A percentile compares a stretch with the other conserved stretches of the same genome.
Conservation (phyloP, 2,797 vertebrate genomes). For the Peromyscus melanophrys region DNA sequence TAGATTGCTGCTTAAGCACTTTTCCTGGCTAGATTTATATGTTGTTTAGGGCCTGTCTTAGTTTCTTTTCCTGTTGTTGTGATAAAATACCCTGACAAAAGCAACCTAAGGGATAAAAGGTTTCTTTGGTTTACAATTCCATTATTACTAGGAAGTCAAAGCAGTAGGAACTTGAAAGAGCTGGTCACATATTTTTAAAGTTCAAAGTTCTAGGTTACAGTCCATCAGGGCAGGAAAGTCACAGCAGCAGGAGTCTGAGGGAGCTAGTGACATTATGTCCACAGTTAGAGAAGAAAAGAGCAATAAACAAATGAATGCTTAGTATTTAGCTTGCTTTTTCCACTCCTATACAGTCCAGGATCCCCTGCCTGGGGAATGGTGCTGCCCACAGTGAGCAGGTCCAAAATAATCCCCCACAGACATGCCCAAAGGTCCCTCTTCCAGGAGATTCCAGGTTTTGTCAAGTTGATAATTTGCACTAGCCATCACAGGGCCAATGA, state of each 20-base stretch:
- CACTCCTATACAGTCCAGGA: background rate
- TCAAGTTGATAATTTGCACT: background rate
- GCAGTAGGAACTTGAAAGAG: background rate
- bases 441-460: background rate
- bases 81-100: background rate
- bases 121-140: background rate
- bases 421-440: background rate
- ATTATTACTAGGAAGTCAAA: background rate
- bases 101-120: background rate
- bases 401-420: background rate
- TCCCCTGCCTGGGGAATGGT: background rate
- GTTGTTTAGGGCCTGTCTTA: background rate
- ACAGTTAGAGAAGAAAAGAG: background rate
- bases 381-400: background rate
- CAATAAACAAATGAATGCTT: background rate
- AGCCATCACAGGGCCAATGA: background rate
- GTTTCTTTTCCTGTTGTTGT: background rate
- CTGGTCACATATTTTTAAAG: background rate
- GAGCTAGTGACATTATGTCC: background rate
- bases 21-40: slow-evolving; percentile 20
- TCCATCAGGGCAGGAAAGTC: background rate
- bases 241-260: background rate
- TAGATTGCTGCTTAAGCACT: background rate
- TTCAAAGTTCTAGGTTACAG: background rate
- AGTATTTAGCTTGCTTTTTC: background rate